phyloP scores from a whole-genome alignment of 1,140 invertebrate genomes.

The Penaeus chinensis region DNA sequence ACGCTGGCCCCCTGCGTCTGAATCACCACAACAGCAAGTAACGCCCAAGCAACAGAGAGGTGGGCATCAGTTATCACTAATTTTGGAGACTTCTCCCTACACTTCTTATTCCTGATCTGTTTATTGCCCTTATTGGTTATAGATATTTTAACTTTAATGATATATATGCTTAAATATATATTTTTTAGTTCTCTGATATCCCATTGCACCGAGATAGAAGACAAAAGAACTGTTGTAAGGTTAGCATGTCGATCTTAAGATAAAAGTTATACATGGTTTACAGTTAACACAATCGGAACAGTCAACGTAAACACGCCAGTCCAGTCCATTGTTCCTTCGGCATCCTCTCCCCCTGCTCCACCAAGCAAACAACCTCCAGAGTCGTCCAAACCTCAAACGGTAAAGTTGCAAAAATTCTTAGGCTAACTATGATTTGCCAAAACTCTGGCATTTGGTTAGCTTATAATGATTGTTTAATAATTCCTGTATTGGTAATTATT shows the following conservation, averaged over 20 bases:
- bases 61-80: not conserved
- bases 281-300: too few relatives aligned
- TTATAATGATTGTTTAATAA: not conserved
- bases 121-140: too few relatives aligned
- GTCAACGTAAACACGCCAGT: slow-evolving; percentile 3
- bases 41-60: slow-evolving; percentile 32
- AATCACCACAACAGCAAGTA: not conserved
- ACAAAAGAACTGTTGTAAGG: too few relatives aligned
- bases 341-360: slow-evolving; percentile 28
- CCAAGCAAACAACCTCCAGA: slow-evolving; percentile 33
- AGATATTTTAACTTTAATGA: too few relatives aligned
- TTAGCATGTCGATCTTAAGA: too few relatives aligned
- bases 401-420: not conserved
- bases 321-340: not conserved
- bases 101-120: not conserved
- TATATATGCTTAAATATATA: too few relatives aligned
- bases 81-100: not conserved
- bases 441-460: too few relatives aligned
- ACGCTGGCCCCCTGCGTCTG: slow-evolving; percentile 37
- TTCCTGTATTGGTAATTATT: too few relatives aligned
- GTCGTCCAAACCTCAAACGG: not conserved
- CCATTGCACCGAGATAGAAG: too few relatives aligned
- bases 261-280: too few relatives aligned
- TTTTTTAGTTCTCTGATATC: too few relatives aligned
- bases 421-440: too few relatives aligned